Percentiles rank a stretch among this genome's conserved stretches.
These are phyloP conservation scores for Nothoprocta pentlandii DNA, from an alignment of 2,113 vertebrate genomes.

Conservation along the genomic window DNA sequence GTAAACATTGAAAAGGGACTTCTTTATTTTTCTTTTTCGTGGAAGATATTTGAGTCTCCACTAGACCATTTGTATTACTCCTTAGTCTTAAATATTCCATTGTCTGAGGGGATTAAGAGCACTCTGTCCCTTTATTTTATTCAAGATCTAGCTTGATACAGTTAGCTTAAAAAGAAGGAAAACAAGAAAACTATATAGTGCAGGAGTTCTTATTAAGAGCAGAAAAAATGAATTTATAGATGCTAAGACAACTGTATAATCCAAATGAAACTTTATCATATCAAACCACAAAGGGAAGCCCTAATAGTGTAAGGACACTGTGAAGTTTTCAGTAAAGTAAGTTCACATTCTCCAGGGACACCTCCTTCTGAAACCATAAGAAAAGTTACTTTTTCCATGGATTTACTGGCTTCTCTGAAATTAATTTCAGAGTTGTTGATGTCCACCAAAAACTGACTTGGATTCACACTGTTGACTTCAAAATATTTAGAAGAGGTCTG, in stretches of 20 bases:
- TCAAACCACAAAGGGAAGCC: neutral
- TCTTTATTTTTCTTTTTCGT: neutral
- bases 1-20: neutral
- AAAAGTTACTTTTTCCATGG: neutral
- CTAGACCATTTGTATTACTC: neutral
- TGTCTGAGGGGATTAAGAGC: neutral
- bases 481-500: neutral
- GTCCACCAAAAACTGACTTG: neutral
- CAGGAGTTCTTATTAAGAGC: neutral
- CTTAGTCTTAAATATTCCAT: neutral
- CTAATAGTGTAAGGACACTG: neutral
- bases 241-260: neutral
- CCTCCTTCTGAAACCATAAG: neutral
- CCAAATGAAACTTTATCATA: neutral
- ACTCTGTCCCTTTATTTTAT: neutral
- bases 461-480: neutral
- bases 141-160: neutral
- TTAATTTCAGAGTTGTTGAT: neutral
- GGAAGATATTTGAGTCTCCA: neutral
- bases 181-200: neutral
- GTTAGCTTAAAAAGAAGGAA: neutral
- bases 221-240: neutral
- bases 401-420: neutral
- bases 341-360: neutral
- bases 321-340: neutral